Base-by-base conservation (phyloP, 2,888 invertebrate species). In the Branchinecta sandiegonensis region DNA sequence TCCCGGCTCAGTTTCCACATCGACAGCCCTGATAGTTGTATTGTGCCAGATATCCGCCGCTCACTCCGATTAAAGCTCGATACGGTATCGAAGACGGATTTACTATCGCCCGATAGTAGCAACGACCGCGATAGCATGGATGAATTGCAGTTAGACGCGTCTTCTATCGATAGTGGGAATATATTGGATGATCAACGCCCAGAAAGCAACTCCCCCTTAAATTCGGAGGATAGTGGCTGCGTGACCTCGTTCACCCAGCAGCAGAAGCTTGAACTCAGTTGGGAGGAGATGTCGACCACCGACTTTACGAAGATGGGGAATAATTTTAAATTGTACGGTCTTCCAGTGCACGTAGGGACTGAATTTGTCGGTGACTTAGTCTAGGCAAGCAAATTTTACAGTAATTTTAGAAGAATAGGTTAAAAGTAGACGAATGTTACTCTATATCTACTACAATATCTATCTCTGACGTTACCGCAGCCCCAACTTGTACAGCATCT, bases 151-250 rank as follows among this genome's bases (percentile, higher is more conserved):
- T 17, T 56, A 8, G 56, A 56, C 1, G 56, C n/a, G 17, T 56
- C 56, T 1, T 56, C 56, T 10, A 56, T 56, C 17, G 56, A 56
- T 56, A 56, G 56, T 56, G 56, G 56, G 8, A 56, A 56, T 56
- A 56, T 56, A 7, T 17, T 56, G n/a, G 56, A 56, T 56, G 56
- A 56, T 8, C 17, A n/a, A 8, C n/a, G 56, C 8, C 56, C 56
- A 14, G 17, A 14, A 17, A 56, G 56, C 1, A 56, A 56, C 17
- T 56, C 56, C 10, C 56, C 56, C 56, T 56, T 56, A 56, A 56
- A 56, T 17, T 56, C 56, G n/a, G 56, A 56, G 17, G 56, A 56
- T 17, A 56, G 56, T 56, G 56, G 56, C n/a, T 56, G 56, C 56
- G 17, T 56, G 17, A 56, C 56, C 14, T 56, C 56, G 8, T 56